A percentile compares a stretch with the other conserved stretches of the same genome.
Evolutionary conservation across 2,113 vertebrate species (phyloP).

Genomic region (Ceyx cyanopectus): DNA sequence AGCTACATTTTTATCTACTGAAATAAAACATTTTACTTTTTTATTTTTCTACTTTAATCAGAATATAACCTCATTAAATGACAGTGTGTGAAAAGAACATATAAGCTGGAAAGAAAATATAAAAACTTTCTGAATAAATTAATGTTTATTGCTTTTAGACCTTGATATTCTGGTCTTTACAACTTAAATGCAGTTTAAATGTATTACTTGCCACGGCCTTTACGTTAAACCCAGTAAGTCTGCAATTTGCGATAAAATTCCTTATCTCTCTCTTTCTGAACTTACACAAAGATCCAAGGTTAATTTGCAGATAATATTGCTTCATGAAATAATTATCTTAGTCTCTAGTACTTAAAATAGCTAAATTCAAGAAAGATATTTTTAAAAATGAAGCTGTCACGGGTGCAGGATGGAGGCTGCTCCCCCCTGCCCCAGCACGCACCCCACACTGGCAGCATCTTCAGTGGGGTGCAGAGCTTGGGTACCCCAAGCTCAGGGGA

Average conservation of each 20-base stretch:
- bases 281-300: constrained; percentile 56
- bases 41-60: constrained; percentile 67
- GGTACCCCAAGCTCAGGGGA: neutral
- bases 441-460: neutral
- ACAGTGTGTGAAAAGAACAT: constrained; percentile 61
- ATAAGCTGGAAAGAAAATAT: constrained; percentile 65
- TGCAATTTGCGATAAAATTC: constrained; percentile 72
- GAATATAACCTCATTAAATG: constrained; percentile 70
- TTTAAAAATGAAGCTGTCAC: neutral
- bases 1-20: constrained; percentile 31
- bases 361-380: neutral
- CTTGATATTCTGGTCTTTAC: constrained; percentile 67
- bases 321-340: constrained; percentile 71
- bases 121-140: constrained; percentile 73
- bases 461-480: neutral
- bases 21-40: constrained; percentile 54
- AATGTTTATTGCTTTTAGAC: constrained; percentile 67
- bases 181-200: constrained; percentile 80
- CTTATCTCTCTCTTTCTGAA: constrained; percentile 62
- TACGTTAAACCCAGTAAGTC: constrained; percentile 63
- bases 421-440: neutral
- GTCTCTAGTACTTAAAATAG: constrained; percentile 44
- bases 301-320: constrained; percentile 68
- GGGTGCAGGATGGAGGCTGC: neutral
- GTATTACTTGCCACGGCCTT: constrained; percentile 71